Base-by-base conservation (phyloP, 2,113 vertebrate species). In the Geococcyx californianus region DNA sequence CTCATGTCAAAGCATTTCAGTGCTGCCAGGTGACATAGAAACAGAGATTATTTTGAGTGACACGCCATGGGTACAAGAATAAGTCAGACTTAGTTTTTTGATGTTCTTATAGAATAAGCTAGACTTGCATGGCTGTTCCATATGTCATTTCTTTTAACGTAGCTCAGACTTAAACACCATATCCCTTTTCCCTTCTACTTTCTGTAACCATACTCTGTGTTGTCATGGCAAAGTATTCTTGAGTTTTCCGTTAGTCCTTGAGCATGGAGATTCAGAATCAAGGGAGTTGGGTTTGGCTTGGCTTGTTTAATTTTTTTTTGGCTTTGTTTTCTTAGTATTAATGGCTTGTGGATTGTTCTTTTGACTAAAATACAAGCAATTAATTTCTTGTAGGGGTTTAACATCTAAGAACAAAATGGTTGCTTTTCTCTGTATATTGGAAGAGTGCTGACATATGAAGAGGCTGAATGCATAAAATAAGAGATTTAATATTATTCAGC, bases 241-340 rank as follows among this genome's bases (percentile, higher is more conserved):
- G 56, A 10, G 15, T 42, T 78, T 91, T 70, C n/a, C 7, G 7
- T 29, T 62, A 74, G 25, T 29, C 29, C 36, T 21, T 9, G 6
- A 81, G 16, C 29, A 3, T 9, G 16, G 21, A 84, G 47, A 73
- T 68, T 55, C 38, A n/a, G 42, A 89, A 51, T 2, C 33, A 2
- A 3, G 5, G 5, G 14, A 0, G 1, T 4, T 33, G 33, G 14
- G 8, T 28, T 51, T 42, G 73, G 2, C 2, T 31, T 51, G 73
- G 3, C 2, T 31, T 28, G 6, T 15, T 38, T 33, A 49, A 21
- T 86, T 49, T 73, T 44, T 12, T 26, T 68, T 64, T 47, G 3
- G 0, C 42, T 84, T 67, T 38, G 13, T 74, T 93, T 73, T 38
- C 23, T 68, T 85, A 18, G 3, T 80, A 20, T 29, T 69, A 40